Percentiles rank a stretch among this genome's conserved stretches.
phyloP scores from a whole-genome alignment of 2,888 invertebrate species.

The Zaprionus bogoriensis region DNA sequence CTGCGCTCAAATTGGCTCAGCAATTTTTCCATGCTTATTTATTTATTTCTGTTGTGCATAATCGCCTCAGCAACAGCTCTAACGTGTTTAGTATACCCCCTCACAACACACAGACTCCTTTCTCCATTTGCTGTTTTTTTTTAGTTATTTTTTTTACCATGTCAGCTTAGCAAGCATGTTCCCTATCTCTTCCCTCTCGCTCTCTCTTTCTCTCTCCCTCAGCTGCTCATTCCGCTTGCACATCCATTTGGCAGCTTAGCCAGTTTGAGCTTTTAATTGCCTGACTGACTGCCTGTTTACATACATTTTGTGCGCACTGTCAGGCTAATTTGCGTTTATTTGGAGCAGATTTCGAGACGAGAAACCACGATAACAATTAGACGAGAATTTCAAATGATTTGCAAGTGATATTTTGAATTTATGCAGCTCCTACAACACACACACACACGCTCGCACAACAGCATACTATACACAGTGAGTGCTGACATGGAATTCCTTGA shows the following conservation, averaged over 20 bases:
- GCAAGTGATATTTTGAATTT: background rate
- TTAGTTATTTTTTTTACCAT: constrained; percentile 1
- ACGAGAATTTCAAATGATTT: background rate
- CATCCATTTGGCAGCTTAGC: constrained; percentile 40
- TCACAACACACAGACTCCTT: too few relatives aligned
- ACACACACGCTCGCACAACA: too few relatives aligned
- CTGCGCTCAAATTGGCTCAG: constrained; percentile 29
- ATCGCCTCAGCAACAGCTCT: constrained; percentile 25
- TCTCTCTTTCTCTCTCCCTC: background rate
- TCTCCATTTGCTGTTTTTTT: background rate
- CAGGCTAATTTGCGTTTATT: background rate
- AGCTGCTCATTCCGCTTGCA: background rate
- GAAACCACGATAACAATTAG: background rate
- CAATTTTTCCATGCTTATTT: constrained; percentile 31
- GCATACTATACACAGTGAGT: too few relatives aligned
- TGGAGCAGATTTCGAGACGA: background rate
- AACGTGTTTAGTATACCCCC: constrained; percentile 21
- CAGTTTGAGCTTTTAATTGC: constrained; percentile 52
- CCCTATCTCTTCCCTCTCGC: background rate
- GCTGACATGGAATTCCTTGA: too few relatives aligned
- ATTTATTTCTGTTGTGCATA: constrained; percentile 37
- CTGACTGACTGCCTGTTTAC: constrained; percentile 34
- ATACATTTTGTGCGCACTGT: constrained; percentile 42
- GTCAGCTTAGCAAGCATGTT: constrained; percentile 13
- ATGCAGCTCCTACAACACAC: too few relatives aligned